Base-by-base conservation (phyloP, 2,888 invertebrate species). In the Pristionchus exspectatus region DNA sequence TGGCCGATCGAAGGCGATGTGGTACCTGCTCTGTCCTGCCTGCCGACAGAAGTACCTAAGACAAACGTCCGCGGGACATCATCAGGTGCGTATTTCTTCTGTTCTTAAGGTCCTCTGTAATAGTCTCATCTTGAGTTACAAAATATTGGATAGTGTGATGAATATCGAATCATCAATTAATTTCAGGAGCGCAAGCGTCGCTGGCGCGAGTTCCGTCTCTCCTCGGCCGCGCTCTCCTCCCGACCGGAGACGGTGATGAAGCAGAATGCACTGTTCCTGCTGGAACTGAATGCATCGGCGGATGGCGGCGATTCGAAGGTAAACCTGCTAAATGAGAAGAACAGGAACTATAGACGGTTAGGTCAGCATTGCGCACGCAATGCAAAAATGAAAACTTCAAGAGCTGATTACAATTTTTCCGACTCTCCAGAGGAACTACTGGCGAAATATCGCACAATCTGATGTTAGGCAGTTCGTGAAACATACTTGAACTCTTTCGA, bases 261-360 rank as follows among this genome's bases (percentile, higher is more conserved):
- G 93, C 98, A 98, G 95, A 99, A 99, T 95, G 98, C 99, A 0
- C 96, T 98, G 95, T 99, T 98, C 95, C 96, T 99, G 21, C 96
- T 99, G 90, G 98, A 98, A 95, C 95, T 98, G 89, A 94, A 94
- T 77, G 87, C 91, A 72, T 91, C 93, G 27, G 90, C 92, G 44
- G 93, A 94, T 50, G 92, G 92, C n/a, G 56, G 72, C 16, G 92
- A 93, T 27, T 94, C 94, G 2, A 94, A 94, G 88, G 90, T 69
- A 44, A 84, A 44, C 38, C 2, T 21, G n/a, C n/a, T n/a, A n/a
- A n/a, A n/a, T n/a, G n/a, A n/a, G n/a, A n/a, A n/a, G n/a, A n/a
- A n/a, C n/a, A n/a, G n/a, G n/a, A n/a, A n/a, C n/a, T n/a, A n/a
- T n/a, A n/a, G n/a, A n/a, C n/a, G n/a, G n/a, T n/a, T n/a, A n/a